Evolutionary conservation across 2,797 vertebrate genomes (phyloP).

Genomic region (Odontamblyopus lacepedii): DNA sequence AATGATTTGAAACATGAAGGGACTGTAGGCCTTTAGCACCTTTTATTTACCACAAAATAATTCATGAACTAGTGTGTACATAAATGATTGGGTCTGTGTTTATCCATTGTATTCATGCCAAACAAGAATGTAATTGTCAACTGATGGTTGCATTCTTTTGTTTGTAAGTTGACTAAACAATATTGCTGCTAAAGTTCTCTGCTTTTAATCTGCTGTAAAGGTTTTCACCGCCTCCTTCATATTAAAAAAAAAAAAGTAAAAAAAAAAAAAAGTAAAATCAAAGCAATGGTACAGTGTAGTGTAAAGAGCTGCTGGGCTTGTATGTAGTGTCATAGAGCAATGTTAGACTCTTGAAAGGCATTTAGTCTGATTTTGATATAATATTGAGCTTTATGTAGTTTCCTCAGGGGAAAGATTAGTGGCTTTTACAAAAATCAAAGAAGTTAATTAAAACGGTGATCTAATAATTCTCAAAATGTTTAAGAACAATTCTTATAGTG

Average conservation of each 20-base stretch:
- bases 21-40: slow-evolving; percentile 4
- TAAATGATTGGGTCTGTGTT: slow-evolving; percentile 17
- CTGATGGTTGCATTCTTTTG: slow-evolving; percentile 46
- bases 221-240: slow-evolving; percentile 16
- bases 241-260: slow-evolving; percentile 7
- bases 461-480: slow-evolving; percentile 27
- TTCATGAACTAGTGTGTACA: slow-evolving; percentile 28
- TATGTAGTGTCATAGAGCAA: slow-evolving; percentile 30
- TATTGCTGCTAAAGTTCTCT: slow-evolving; percentile 54
- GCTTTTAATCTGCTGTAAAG: slow-evolving; percentile 31
- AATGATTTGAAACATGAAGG: slow-evolving; percentile 1
- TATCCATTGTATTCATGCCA: slow-evolving; percentile 31
- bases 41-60: slow-evolving; percentile 26
- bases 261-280: slow-evolving; percentile 18
- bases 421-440: slow-evolving; percentile 49
- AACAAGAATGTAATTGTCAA: slow-evolving; percentile 45
- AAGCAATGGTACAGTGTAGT: slow-evolving; percentile 36
- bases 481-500: slow-evolving; percentile 27
- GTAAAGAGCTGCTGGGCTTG: slow-evolving; percentile 29
- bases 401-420: slow-evolving; percentile 78
- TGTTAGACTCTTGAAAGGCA: slow-evolving; percentile 37
- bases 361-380: slow-evolving; percentile 57
- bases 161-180: slow-evolving; percentile 26
- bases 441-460: slow-evolving; percentile 41
- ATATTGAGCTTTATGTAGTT: slow-evolving; percentile 57